Base-by-base conservation (phyloP, 2,113 vertebrate species). In the Calidris pugnax region DNA sequence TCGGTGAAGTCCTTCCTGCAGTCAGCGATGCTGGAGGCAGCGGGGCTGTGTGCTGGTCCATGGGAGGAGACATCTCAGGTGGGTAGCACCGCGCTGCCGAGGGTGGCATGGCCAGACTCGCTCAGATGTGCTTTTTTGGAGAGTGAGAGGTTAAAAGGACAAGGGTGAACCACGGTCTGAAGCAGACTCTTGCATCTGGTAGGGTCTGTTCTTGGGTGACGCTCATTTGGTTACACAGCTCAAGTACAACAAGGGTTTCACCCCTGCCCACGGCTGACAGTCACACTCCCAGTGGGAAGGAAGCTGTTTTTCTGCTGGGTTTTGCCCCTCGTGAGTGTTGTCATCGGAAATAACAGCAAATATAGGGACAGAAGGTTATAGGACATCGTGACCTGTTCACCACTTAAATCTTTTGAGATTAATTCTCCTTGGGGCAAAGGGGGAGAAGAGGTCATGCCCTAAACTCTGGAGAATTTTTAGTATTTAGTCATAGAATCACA, bases 301-400 rank as follows among this genome's bases (percentile, higher is more conserved):
- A 95, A 94, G 81, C 82, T 94, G 62, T 80, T 92, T 87, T 97
- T 91, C 67, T 91, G 41, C 59, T 87, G 87, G 48, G 77, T 94
- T 95, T 96, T 95, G 74, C 71, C 78, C 71, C 19, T 43, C 43
- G 9, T 87, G 57, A 87, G 26, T 43, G 62, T 80, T 97, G 87
- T 73, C 71, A 60, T 14, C 5, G 23, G 66, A 89, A 6, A 4
- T 69, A 87, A 83, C 26, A 62, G 66, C 64, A 85, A 83, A 69
- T 82, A 63, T 85, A 50, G 47, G 45, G 26, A 9, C 3, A 1
- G 37, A 73, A 32, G 50, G 53, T 91, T 79, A 33, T 69, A 41
- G 20, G 15, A 5, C 53, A 57, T 89, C 41, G 6, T 41, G 73
- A n/a, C 59, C 27, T 75, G 24, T 55, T 75, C 43, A 55, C n/a